phyloP scores from a whole-genome alignment of 2,888 invertebrate species.

The Drosophila planitibia region DNA sequence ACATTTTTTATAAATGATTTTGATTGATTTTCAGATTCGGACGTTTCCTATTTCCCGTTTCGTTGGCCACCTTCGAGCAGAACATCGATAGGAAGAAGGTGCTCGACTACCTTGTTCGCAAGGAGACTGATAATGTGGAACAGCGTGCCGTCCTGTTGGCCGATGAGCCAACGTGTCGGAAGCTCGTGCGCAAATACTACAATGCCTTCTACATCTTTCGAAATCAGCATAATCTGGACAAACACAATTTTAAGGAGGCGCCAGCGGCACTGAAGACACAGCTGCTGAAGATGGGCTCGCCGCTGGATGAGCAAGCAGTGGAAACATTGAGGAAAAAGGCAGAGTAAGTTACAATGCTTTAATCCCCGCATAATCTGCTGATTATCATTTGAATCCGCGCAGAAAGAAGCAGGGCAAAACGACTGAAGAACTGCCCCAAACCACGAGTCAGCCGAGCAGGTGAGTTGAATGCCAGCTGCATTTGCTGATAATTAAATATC shows the following conservation, averaged over 20 bases:
- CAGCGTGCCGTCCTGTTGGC: not conserved
- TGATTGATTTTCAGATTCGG: slow-evolving; percentile 29
- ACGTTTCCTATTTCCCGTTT: slow-evolving; percentile 51
- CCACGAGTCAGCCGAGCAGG: not conserved
- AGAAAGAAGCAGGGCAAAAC: not conserved
- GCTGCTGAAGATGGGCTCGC: slow-evolving; percentile 17
- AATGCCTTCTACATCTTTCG: slow-evolving; percentile 46
- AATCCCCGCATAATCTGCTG: not conserved
- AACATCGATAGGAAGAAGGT: slow-evolving; percentile 21
- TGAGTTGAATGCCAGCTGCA: not conserved
- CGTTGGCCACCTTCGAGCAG: slow-evolving; percentile 34
- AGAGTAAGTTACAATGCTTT: not conserved
- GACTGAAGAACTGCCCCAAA: not conserved
- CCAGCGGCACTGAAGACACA: not conserved
- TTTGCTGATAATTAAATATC: not conserved
- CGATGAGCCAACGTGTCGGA: not conserved
- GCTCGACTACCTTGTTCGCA: not conserved
- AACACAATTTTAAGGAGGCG: slow-evolving; percentile 7
- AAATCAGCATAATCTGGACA: not conserved
- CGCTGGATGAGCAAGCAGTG: slow-evolving; percentile 23
- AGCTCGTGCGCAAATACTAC: slow-evolving; percentile 34
- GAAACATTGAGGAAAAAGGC: not conserved
- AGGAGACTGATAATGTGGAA: not conserved
- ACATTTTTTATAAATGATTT: too few species aligned
- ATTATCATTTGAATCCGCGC: not conserved